A percentile compares a stretch with the other conserved stretches of the same genome.
phyloP scores from a whole-genome alignment of 1,140 invertebrate genomes.

The Hydropsyche tenuis region DNA sequence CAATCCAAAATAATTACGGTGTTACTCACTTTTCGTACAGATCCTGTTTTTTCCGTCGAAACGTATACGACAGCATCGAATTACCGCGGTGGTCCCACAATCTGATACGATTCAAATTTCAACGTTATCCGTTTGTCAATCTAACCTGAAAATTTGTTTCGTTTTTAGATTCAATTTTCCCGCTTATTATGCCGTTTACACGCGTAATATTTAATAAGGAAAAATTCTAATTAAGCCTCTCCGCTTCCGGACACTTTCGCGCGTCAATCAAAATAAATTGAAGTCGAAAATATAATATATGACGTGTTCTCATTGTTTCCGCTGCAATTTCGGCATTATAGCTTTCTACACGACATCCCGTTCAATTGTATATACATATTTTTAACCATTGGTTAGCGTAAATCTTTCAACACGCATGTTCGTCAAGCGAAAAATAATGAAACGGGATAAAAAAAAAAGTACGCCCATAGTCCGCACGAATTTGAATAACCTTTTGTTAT shows the following conservation, averaged over 20 bases:
- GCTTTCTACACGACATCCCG: conserved; percentile 1
- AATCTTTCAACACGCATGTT: conserved; percentile 30
- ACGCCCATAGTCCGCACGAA: background rate
- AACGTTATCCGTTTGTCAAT: conserved; percentile 12
- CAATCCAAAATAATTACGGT: no score
- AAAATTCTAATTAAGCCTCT: conserved; percentile 5
- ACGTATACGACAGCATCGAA: background rate
- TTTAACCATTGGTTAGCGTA: background rate
- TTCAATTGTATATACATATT: background rate
- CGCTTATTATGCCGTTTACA: conserved; percentile 10
- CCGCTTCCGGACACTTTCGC: conserved; percentile 13
- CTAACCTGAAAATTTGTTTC: conserved; percentile 4
- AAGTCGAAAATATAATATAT: background rate
- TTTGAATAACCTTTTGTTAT: conserved; percentile 50
- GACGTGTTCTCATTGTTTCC: conserved; percentile 24
- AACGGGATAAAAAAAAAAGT: conserved; percentile 2
- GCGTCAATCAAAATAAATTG: conserved; percentile 30
- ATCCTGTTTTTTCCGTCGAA: background rate
- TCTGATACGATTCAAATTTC: conserved; percentile 17
- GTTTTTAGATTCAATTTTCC: conserved; percentile 19
- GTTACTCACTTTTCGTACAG: no score
- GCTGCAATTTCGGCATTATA: background rate
- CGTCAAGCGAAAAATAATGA: conserved; percentile 5
- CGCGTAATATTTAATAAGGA: conserved; percentile 24
- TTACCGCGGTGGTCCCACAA: background rate